phyloP scores from a whole-genome alignment of 30 jellyfish, hydroid and myxozoan species.

The Morbakka virulenta region DNA sequence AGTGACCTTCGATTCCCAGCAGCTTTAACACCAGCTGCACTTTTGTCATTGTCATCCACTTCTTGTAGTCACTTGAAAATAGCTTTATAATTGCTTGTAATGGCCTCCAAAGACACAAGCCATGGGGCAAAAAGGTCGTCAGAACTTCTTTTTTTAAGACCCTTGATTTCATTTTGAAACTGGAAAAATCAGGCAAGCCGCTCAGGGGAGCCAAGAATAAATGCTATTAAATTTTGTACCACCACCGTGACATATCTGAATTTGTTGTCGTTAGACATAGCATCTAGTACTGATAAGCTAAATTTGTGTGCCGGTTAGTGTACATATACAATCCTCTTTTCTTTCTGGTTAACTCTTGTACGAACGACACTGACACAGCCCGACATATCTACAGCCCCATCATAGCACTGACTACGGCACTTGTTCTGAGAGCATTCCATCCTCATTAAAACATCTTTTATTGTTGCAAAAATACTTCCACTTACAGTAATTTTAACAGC shows the following conservation, averaged over 20 bases:
- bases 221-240: slow-evolving; percentile 47
- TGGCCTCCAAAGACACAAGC: slow-evolving; percentile 48
- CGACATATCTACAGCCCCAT: no score
- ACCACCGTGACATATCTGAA: slow-evolving; percentile 39
- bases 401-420: slow-evolving; percentile 33
- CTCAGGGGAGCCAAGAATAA: slow-evolving; percentile 55
- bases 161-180: slow-evolving; percentile 31
- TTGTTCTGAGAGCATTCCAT: no score
- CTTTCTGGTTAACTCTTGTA: not conserved
- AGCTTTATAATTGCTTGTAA: slow-evolving; percentile 28
- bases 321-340: slow-evolving; percentile 34
- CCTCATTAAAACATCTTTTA: slow-evolving; percentile 6
- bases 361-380: slow-evolving; percentile 25
- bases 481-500: no score
- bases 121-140: slow-evolving; percentile 39
- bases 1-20: no score
- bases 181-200: slow-evolving; percentile 31
- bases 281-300: slow-evolving; percentile 50
- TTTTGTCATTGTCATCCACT: slow-evolving; percentile 43
- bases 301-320: slow-evolving; percentile 42
- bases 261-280: slow-evolving; percentile 54
- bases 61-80: slow-evolving; percentile 40
- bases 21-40: slow-evolving; percentile 53
- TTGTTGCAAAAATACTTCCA: slow-evolving; percentile 1
- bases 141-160: slow-evolving; percentile 33